Evolutionary conservation across 1,140 invertebrate genomes (phyloP), one percentile per base, ranked within the genome.

Genomic region (Pseudomyrmex flavicornis): DNA sequence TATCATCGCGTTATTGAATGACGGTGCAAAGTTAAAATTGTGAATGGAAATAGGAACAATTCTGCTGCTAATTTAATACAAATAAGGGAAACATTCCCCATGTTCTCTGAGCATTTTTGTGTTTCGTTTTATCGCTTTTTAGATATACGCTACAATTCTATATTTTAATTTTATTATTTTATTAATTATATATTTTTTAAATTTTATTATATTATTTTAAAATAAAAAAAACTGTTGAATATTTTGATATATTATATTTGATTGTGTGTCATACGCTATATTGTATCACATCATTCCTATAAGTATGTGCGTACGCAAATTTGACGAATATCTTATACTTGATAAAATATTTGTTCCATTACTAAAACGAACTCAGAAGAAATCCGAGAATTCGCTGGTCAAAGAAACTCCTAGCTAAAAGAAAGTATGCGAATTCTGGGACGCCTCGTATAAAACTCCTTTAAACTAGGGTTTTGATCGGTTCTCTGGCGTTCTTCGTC

Each of bases 401-500:
- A 48, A 79, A 56, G 26, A 77, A 46, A 22, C 17, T 56, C 1
- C 17, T 68, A 59, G 66, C 15, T 70, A 44, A 35, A 77, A 72
- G 44, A 20, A 70, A 46, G 12, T 10, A 35, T 12, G 59, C 35
- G 52, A 48, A 80, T 72, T 72, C 44, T 61, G n/a, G 54, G 54
- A 61, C 44, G 44, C n/a, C 54, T n/a, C 13, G 44, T 59, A 72
- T 70, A 59, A 70, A 70, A 72, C 20, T 80, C 22, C 35, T 26
- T 2, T 22, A 59, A 17, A 50, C 44, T 56, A 35, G 9, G 20
- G 44, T 72, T 80, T 80, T 44, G 76, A 80, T 80, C 52, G 66
- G 66, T 80, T 80, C 54, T 70, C 56, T 59, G 54, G 54, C 44
- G 59, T 80, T 35, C 35, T 35, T 80, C 76, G 76, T 80, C 66